Percentiles rank a stretch among this genome's conserved stretches.
These are phyloP conservation scores for Pandion haliaetus DNA, from an alignment of 2,113 vertebrate species.

Conservation along the genomic window DNA sequence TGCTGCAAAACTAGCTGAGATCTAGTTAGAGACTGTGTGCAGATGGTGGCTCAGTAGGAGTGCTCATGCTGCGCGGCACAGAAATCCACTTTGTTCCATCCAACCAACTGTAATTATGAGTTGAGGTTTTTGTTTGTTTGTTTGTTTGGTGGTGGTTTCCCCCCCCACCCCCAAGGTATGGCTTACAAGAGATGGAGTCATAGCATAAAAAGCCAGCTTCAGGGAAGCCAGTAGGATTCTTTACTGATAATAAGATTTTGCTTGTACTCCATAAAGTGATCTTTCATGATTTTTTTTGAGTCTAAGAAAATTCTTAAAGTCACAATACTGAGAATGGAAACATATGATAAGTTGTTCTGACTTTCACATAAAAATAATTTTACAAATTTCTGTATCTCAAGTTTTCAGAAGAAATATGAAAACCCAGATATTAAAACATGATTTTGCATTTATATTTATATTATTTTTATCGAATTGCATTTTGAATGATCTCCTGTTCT, in stretches of 20 bases:
- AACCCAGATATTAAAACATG: not conserved
- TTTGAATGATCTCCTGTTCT: not conserved
- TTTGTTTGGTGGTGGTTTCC: not conserved
- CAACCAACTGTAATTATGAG: not conserved
- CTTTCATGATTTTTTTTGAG: not conserved
- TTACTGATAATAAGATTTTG: not conserved
- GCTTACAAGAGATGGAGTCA: not conserved
- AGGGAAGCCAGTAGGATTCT: not conserved
- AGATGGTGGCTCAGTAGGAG: not conserved
- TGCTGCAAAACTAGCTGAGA: not conserved
- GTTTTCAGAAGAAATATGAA: not conserved
- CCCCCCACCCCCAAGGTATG: not conserved
- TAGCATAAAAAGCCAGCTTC: not conserved
- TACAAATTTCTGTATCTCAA: not conserved
- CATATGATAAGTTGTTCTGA: not conserved
- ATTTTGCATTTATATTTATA: not conserved
- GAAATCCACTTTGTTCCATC: not conserved
- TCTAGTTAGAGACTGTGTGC: not conserved
- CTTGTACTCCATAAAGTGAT: not conserved
- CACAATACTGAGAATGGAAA: not conserved
- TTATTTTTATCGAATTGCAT: not conserved
- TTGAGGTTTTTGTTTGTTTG: not conserved
- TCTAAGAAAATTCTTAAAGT: not conserved
- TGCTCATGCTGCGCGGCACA: not conserved
- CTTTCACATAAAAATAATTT: not conserved